A percentile compares a stretch with the other conserved stretches of the same genome.
phyloP scores from a whole-genome alignment of 2,888 invertebrate genomes.

The Pimpla rufipes region DNA sequence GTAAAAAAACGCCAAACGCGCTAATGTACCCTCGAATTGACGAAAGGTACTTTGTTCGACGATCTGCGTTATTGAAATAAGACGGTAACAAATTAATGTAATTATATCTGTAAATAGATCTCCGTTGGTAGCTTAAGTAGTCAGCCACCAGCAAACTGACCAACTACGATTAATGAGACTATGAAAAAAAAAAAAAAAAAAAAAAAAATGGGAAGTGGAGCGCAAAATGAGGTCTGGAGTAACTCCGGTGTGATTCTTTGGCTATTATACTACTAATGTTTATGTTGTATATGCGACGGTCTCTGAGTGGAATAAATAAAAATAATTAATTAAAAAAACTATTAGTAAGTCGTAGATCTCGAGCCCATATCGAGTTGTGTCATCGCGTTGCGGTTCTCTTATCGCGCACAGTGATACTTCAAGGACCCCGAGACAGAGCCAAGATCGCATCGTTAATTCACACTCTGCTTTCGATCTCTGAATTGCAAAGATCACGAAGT shows the following conservation, averaged over 20 bases:
- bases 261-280: constrained; percentile 41
- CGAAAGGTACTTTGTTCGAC: constrained; percentile 36
- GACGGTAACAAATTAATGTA: neutral
- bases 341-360: no score
- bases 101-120: constrained; percentile 29
- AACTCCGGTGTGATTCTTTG: constrained; percentile 3
- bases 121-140: neutral
- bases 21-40: constrained; percentile 43
- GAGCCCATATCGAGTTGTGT: no score
- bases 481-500: no score
- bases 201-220: neutral
- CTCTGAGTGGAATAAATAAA: no score
- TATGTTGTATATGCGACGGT: neutral
- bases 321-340: no score
- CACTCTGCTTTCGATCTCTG: no score
- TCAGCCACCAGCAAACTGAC: neutral
- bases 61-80: constrained; percentile 30
- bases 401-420: no score
- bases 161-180: neutral
- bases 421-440: no score
- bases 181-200: no score
- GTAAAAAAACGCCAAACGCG: constrained; percentile 8
- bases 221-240: neutral
- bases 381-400: no score
- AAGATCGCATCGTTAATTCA: no score